phyloP scores from a whole-genome alignment of 2,888 invertebrate species.

The Ormyrus thymus region DNA sequence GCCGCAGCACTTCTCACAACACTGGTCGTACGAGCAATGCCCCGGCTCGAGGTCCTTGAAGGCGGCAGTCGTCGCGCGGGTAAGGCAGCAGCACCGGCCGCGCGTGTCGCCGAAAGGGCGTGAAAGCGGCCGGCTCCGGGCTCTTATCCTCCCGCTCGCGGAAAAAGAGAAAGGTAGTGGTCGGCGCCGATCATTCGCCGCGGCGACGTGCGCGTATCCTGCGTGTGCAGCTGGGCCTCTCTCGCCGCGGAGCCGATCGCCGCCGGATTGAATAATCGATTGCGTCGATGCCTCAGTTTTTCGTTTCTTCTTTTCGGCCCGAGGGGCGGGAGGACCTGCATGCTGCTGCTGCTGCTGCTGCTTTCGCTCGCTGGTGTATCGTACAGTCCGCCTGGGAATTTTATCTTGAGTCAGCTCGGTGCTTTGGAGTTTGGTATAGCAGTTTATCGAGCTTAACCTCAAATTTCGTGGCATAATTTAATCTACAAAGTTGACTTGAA shows the following conservation, averaged over 20 bases:
- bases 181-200: not conserved
- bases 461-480: too few species aligned
- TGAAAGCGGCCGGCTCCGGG: slow-evolving; percentile 22
- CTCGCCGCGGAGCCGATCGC: not conserved
- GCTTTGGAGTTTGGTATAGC: too few species aligned
- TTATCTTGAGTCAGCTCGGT: too few species aligned
- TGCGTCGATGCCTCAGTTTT: slow-evolving; percentile 30
- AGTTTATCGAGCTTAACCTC: too few species aligned
- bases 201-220: not conserved
- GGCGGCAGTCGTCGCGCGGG: not conserved
- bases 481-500: too few species aligned
- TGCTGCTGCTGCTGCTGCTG: too few species aligned
- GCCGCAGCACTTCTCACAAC: too few species aligned
- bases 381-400: too few species aligned
- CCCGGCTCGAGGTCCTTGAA: too few species aligned
- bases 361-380: too few species aligned
- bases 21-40: too few species aligned
- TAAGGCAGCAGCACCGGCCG: not conserved
- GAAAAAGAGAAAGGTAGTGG: slow-evolving; percentile 49
- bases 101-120: slow-evolving; percentile 28
- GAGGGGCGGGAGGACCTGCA: too few species aligned
- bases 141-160: slow-evolving; percentile 39
- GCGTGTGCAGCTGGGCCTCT: slow-evolving; percentile 30
- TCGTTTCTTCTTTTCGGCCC: not conserved
- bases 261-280: slow-evolving; percentile 43